These are phyloP conservation scores for Palaemon carinicauda DNA, from an alignment of 1,140 invertebrate genomes.

Conservation along the genomic window DNA sequence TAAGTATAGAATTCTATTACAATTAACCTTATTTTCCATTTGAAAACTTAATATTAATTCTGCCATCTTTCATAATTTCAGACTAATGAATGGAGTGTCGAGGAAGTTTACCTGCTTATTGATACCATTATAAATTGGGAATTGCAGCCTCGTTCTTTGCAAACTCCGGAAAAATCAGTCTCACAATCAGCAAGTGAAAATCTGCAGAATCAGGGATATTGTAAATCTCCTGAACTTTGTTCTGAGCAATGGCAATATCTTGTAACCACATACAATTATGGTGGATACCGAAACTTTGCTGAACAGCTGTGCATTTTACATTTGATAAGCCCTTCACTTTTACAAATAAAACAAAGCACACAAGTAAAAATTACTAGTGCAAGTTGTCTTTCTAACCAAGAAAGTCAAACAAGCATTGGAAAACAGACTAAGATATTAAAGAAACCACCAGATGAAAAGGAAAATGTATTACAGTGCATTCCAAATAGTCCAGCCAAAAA, in stretches of 20 bases:
- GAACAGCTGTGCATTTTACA: constrained; percentile 18
- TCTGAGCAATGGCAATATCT: constrained; percentile 28
- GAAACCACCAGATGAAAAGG: neutral
- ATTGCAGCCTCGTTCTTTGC: constrained; percentile 6
- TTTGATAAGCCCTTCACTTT: neutral
- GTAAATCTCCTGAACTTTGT: constrained; percentile 23
- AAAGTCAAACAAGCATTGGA: neutral
- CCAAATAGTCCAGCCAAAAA: neutral
- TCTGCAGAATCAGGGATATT: constrained; percentile 10
- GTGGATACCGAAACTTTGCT: constrained; percentile 26
- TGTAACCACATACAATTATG: constrained; percentile 17
- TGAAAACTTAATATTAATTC: too few relatives aligned
- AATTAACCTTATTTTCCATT: too few relatives aligned
- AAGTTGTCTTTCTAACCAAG: neutral
- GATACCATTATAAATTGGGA: constrained; percentile 10
- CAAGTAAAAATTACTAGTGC: neutral
- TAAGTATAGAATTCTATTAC: too few relatives aligned
- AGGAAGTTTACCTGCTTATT: constrained; percentile 18
- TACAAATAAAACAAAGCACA: neutral
- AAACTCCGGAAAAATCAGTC: neutral
- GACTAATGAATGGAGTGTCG: constrained; percentile 21
- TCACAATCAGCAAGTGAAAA: neutral
- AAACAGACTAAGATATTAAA: too few relatives aligned
- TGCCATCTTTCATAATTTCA: neutral
- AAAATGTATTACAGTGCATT: neutral